Conservation (phyloP, 2,888 invertebrate genomes). For the Barypeithes pellucidus region DNA sequence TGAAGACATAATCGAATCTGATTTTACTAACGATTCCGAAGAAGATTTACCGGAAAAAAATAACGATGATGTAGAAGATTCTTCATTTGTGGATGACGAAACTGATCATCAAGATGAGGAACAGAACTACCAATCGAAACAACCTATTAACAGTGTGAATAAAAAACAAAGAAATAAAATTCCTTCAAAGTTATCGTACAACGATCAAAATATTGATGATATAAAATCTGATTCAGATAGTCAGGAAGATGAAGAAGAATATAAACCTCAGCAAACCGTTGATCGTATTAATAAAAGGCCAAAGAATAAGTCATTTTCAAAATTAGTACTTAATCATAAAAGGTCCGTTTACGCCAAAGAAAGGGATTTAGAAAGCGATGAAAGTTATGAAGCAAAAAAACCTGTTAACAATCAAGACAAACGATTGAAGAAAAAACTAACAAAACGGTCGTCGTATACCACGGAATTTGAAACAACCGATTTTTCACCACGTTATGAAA, state of each 20-base stretch:
- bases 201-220: slow-evolving; percentile 34
- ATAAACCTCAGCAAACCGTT: neutral
- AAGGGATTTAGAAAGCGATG: neutral
- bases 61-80: neutral
- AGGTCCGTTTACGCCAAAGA: neutral
- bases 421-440: neutral
- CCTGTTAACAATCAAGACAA: neutral
- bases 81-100: neutral
- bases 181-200: neutral
- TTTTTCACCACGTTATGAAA: neutral
- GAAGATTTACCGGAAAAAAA: neutral
- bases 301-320: neutral
- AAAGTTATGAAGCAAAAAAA: neutral
- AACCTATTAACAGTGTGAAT: neutral
- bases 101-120: neutral
- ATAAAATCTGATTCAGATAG: neutral
- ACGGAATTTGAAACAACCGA: neutral
- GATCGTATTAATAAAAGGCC: neutral
- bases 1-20: neutral
- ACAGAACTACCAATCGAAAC: slow-evolving; percentile 2
- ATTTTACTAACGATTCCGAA: neutral
- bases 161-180: neutral
- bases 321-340: neutral
- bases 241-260: slow-evolving; percentile 7
- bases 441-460: neutral